Evolutionary conservation across 2,888 invertebrate genomes (phyloP).

Genomic region (Mythimna loreyi): DNA sequence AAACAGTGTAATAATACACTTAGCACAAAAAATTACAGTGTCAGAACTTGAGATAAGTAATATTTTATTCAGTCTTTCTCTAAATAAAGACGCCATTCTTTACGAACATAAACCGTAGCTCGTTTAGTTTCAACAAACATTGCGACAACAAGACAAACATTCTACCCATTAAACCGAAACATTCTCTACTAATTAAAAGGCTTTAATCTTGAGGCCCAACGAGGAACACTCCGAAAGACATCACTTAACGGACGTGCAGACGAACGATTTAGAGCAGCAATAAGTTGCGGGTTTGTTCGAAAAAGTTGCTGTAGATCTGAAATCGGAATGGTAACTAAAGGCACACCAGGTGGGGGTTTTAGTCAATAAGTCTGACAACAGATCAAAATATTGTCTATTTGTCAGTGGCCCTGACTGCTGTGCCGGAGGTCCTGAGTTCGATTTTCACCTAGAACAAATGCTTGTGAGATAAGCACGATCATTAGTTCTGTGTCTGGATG

Average conservation of each 20-base stretch:
- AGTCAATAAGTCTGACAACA: too few species aligned
- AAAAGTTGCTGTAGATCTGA: too few species aligned
- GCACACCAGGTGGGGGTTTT: too few species aligned
- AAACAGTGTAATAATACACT: too few species aligned
- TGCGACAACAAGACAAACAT: conserved; percentile 55
- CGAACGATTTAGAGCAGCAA: conserved; percentile 19
- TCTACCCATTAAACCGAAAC: conserved; percentile 51
- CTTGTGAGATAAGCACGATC: too few species aligned
- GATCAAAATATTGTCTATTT: too few species aligned
- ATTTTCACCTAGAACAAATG: too few species aligned
- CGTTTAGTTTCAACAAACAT: conserved; percentile 38
- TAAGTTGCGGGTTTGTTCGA: background rate
- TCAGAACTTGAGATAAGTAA: background rate
- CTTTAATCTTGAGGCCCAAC: conserved; percentile 47
- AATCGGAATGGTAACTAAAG: too few species aligned
- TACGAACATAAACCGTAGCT: conserved; percentile 25
- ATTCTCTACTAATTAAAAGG: conserved; percentile 62
- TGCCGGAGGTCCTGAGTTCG: too few species aligned
- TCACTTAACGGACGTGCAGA: conserved; percentile 28
- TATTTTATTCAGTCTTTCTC: background rate
- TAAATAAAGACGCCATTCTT: conserved; percentile 28
- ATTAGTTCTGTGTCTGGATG: too few species aligned
- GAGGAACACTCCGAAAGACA: conserved; percentile 40
- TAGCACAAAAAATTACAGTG: too few species aligned
- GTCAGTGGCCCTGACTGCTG: too few species aligned